These are phyloP conservation scores for Lynx canadensis DNA, from an alignment of 2,113 vertebrate genomes.

Conservation along the genomic window DNA sequence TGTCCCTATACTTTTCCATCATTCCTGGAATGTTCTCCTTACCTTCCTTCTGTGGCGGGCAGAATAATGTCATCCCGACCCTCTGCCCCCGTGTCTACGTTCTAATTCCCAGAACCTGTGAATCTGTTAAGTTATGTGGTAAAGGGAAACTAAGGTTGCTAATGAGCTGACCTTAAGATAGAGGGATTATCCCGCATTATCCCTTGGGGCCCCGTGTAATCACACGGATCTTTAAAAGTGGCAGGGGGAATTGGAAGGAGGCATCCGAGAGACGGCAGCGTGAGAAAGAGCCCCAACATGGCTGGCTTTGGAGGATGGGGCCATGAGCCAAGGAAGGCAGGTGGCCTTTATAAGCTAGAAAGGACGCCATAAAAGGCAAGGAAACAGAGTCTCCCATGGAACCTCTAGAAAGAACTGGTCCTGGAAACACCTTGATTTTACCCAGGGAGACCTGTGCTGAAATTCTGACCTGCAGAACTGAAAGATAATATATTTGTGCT, in stretches of 20 bases:
- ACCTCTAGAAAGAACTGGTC: neutral
- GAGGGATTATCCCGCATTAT: neutral
- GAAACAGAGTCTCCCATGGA: neutral
- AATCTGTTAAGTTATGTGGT: neutral
- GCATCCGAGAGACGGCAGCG: neutral
- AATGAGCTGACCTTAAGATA: neutral
- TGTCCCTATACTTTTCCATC: neutral
- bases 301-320: neutral
- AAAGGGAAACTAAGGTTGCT: neutral
- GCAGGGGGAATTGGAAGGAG: neutral
- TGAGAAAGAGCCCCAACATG: neutral
- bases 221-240: neutral
- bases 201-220: neutral
- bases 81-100: neutral
- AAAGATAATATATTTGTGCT: neutral
- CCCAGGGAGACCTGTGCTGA: neutral
- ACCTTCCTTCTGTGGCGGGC: neutral
- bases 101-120: neutral
- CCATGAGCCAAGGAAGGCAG: neutral
- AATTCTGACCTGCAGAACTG: neutral
- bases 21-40: neutral
- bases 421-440: neutral
- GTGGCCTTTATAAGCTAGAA: neutral
- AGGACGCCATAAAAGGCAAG: neutral
- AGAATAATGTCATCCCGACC: neutral